Evolutionary conservation across 2,888 invertebrate genomes (phyloP), one percentile per base, ranked within the genome.

Genomic region (Cyclophora albipunctata): DNA sequence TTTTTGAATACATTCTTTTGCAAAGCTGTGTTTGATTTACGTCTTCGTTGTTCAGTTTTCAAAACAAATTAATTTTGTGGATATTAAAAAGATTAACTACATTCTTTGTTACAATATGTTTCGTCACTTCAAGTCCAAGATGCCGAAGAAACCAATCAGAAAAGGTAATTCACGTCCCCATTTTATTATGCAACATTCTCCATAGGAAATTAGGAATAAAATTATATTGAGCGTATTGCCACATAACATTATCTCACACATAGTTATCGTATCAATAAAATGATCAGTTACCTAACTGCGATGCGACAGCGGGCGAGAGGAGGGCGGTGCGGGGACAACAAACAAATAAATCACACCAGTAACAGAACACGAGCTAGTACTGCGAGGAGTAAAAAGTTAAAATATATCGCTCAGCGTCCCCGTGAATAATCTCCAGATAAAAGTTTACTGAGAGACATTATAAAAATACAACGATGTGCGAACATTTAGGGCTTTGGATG

Each of bases 361-460:
- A 37, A 37, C 20, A 20, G 20, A 20, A 20, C 34, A 37, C 37
- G 37, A 37, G 43, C 20, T 46, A 46, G 37, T 37, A 37, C 37
- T 37, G 37, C 5, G 37, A 37, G 51, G 51, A 57, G 56, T 60
- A 60, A 58, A 54, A 54, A 66, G 69, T 66, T 67, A 73, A 72
- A 74, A 76, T 83, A 83, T 82, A 83, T 83, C 83, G 79, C 68
- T 83, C 83, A 81, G 68, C 82, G 71, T 66, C 62, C 66, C 64
- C 69, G 73, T 82, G 83, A 80, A 80, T 82, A 79, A 81, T 80
- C 70, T 71, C 64, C 60, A 74, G 73, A 81, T 80, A 78, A 76
- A 73, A 79, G 66, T 77, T 66, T 75, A 75, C 76, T 64, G 70
- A 72, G 76, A 78, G 4, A 5, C 69, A 72, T 66, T 74, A 75